Evolutionary conservation across 2,888 invertebrate species (phyloP), one percentile per base, ranked within the genome.

Genomic region (Sarcophaga subvicina): DNA sequence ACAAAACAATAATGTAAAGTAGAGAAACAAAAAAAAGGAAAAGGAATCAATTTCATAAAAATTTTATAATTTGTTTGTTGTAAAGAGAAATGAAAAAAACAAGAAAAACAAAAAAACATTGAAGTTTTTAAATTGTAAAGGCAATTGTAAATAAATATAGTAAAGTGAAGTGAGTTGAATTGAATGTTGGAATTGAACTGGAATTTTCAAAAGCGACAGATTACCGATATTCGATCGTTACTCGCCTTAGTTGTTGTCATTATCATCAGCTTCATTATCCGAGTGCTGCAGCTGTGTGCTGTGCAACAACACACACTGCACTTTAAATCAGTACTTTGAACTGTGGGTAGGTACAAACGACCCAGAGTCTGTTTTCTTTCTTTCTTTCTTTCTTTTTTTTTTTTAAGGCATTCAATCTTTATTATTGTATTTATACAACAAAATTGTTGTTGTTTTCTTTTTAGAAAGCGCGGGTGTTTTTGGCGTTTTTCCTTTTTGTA

Each of bases 381-480:
- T 2, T 64, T 64, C 14, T 27, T 25, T 17, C 25, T 11, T 5
- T 25, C 4, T 25, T 64, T 64, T 6, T 2, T 37, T 37, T 76
- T 63, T 69, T 25, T 69, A 80, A 63, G 59, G 73, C 77, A 82
- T 85, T 82, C 85, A 82, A 82, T 82, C 77, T 75, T 78, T 77
- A 73, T 78, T 80, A 76, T 82, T 66, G 71, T 82, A 81, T 25
- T 47, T 69, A 60, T 60, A 67, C 17, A 54, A 54, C 54, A 14
- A 54, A 54, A 54, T 12, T 37, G 37, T 37, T 37, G 10, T 37
- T 37, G 49, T 27, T 45, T 67, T 45, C 63, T 62, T 54, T 87
- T 81, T 84, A 84, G 87, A 87, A 87, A 87, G 87, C 84, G 87
- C 87, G 87, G 87, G 87, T 81, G 80, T 77, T 86, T 85, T 79